Percentiles rank a stretch among this genome's conserved stretches.
phyloP scores from a whole-genome alignment of 2,888 invertebrate genomes.

The Machimus rusticus region DNA sequence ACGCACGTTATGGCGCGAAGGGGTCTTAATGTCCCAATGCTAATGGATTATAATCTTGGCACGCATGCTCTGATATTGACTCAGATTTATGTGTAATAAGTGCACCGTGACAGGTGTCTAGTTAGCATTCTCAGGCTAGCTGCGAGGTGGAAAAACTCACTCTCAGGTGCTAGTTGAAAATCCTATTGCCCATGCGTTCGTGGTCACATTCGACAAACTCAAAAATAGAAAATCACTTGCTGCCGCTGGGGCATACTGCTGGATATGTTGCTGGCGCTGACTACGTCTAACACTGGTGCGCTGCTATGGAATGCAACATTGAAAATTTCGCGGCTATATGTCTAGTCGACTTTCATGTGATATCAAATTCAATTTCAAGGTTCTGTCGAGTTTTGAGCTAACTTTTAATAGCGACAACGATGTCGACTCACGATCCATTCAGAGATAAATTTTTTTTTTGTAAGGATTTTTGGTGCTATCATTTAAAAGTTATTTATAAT shows the following conservation, averaged over 20 bases:
- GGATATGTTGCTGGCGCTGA: background rate
- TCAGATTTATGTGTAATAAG: constrained; percentile 9
- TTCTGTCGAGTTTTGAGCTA: background rate
- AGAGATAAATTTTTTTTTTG: background rate
- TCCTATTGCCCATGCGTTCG: background rate
- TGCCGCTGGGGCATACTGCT: background rate
- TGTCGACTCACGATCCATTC: background rate
- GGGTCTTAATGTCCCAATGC: constrained; percentile 9
- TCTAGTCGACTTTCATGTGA: constrained; percentile 8
- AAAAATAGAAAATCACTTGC: background rate
- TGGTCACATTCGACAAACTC: background rate
- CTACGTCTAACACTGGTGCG: background rate
- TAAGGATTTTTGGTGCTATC: background rate
- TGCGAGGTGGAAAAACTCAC: background rate
- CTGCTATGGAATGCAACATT: constrained; percentile 19
- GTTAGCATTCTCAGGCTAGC: background rate
- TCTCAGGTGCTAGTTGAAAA: background rate
- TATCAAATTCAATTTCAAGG: constrained; percentile 28
- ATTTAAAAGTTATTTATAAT: background rate
- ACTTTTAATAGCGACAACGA: background rate
- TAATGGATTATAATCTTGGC: constrained; percentile 32
- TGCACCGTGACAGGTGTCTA: constrained; percentile 14
- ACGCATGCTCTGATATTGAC: constrained; percentile 34
- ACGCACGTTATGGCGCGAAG: background rate
- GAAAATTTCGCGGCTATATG: constrained; percentile 14